Conservation (phyloP, 2,888 invertebrate genomes). For the Metellina segmentata region DNA sequence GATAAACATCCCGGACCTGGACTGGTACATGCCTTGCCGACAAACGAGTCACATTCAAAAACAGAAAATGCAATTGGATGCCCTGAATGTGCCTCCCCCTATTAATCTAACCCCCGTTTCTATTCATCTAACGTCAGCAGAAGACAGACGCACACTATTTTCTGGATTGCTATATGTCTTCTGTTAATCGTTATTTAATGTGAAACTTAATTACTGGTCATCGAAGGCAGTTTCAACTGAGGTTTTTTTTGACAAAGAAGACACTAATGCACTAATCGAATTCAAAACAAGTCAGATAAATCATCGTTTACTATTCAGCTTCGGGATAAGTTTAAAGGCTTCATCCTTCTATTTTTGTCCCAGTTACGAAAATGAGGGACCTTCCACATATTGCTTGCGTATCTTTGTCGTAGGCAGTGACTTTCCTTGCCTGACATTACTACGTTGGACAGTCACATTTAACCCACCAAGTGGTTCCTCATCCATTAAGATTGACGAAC, state of each 20-base stretch:
- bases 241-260: constrained; percentile 71
- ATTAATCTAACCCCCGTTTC: constrained; percentile 45
- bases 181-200: constrained; percentile 75
- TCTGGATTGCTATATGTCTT: constrained; percentile 72
- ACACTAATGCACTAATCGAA: constrained; percentile 75
- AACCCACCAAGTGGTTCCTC: too few species aligned
- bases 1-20: constrained; percentile 48
- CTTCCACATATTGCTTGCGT: constrained; percentile 33
- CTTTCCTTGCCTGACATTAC: too few species aligned
- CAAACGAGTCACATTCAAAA: constrained; percentile 59
- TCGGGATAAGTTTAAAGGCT: constrained; percentile 69
- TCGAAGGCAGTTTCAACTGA: constrained; percentile 72
- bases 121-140: constrained; percentile 49
- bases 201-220: constrained; percentile 75
- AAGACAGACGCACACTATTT: constrained; percentile 66
- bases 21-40: constrained; percentile 30
- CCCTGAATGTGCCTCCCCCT: constrained; percentile 39
- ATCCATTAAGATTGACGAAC: too few species aligned
- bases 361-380: constrained; percentile 39
- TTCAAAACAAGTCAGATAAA: constrained; percentile 76
- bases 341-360: constrained; percentile 70
- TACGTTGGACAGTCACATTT: too few species aligned
- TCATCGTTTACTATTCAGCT: constrained; percentile 75
- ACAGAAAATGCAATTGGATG: constrained; percentile 62
- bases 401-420: not conserved